A percentile compares a stretch with the other conserved stretches of the same genome.
phyloP scores from a whole-genome alignment of 2,797 vertebrate species.

The Holocentrus rufus region DNA sequence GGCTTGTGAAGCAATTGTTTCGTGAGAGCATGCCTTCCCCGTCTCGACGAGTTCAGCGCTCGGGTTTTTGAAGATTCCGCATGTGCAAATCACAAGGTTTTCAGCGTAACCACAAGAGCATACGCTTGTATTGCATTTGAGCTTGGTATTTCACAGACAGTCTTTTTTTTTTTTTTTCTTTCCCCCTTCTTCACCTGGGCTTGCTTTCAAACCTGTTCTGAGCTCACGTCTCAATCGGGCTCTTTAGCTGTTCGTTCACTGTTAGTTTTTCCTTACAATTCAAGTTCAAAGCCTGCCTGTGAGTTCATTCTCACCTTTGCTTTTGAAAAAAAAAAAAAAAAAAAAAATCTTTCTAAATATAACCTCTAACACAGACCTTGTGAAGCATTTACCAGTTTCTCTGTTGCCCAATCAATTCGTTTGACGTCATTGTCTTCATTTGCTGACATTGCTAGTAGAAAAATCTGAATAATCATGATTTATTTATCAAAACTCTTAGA shows the following conservation, averaged over 20 bases:
- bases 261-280: constrained; percentile 10
- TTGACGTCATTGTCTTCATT: background rate
- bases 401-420: background rate
- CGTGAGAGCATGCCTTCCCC: constrained; percentile 19
- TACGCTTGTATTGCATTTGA: background rate
- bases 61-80: constrained; percentile 35
- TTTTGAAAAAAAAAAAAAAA: constrained; percentile 10
- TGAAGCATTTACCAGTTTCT: background rate
- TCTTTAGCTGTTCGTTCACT: background rate
- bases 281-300: constrained; percentile 6
- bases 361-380: background rate
- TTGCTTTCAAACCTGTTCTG: background rate
- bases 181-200: background rate
- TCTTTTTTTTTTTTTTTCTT: background rate
- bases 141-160: background rate
- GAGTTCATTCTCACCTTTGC: background rate
- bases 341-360: background rate
- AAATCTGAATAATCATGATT: background rate
- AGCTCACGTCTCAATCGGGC: background rate
- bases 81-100: background rate
- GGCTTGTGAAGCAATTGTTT: constrained; percentile 28
- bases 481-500: background rate
- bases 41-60: constrained; percentile 31
- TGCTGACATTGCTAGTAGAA: background rate
- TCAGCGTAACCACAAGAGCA: constrained; percentile 4